Evolutionary conservation across 2,888 invertebrate species (phyloP).

Genomic region (Thumatha senex): DNA sequence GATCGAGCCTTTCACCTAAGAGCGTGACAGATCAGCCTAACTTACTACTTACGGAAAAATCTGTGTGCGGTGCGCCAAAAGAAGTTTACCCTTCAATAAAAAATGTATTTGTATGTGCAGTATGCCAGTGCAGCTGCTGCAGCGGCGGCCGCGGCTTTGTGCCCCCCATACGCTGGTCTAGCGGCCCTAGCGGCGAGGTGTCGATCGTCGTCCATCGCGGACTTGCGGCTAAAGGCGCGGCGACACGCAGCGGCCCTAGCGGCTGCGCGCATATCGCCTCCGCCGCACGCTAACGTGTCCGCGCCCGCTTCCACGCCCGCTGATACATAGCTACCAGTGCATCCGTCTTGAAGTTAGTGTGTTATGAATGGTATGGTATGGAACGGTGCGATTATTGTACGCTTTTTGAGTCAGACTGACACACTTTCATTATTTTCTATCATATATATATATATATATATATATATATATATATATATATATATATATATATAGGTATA

Average conservation of each 20-base stretch:
- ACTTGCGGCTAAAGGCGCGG: constrained; percentile 95
- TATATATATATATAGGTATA: too few species aligned
- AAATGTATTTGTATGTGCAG: constrained; percentile 34
- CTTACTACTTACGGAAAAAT: too few species aligned
- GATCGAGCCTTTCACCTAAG: too few species aligned
- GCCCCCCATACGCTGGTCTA: constrained; percentile 87
- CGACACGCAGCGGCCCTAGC: constrained; percentile 96
- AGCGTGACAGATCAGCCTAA: too few species aligned
- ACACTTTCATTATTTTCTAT: not conserved
- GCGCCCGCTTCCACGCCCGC: constrained; percentile 50
- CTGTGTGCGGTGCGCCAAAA: too few species aligned
- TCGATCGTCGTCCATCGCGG: constrained; percentile 96
- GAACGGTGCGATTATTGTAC: constrained; percentile 1
- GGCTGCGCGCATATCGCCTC: constrained; percentile 71
- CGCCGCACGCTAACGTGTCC: constrained; percentile 41
- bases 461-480: too few species aligned
- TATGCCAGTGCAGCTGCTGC: constrained; percentile 76
- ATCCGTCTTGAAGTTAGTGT: not conserved
- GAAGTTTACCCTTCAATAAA: too few species aligned
- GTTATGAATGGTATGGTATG: not conserved
- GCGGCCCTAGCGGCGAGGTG: constrained; percentile 92
- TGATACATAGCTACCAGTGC: constrained; percentile 58
- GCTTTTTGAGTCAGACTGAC: not conserved
- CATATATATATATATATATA: not conserved
- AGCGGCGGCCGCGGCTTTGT: constrained; percentile 85